These are phyloP conservation scores for Myotis findleyi DNA, from an alignment of 2,797 vertebrate genomes.

Conservation along the genomic window DNA sequence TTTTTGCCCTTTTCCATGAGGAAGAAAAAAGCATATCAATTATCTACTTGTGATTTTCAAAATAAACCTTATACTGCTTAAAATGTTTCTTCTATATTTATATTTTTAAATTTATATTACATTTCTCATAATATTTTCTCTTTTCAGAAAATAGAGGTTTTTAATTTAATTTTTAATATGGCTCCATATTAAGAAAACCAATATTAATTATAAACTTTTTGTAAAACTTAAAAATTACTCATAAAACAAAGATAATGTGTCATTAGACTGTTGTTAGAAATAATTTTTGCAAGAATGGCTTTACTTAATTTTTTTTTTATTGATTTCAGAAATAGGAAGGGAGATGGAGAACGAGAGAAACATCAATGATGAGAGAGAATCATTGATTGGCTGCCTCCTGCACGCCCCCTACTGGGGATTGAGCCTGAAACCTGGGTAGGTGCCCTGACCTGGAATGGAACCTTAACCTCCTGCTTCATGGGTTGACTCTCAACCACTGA, in stretches of 20 bases:
- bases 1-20: neutral
- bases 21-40: neutral
- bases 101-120: neutral
- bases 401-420: accelerated
- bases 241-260: neutral
- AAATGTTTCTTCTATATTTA: neutral
- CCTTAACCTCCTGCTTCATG: too few species aligned
- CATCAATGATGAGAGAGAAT: too few species aligned
- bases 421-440: too few species aligned
- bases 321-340: too few species aligned
- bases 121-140: neutral
- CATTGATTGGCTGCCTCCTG: too few species aligned
- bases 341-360: too few species aligned
- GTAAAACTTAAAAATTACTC: neutral
- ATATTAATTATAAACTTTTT: neutral
- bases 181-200: neutral
- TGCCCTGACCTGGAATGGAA: too few species aligned
- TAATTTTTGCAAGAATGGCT: neutral
- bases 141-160: constrained; percentile 23
- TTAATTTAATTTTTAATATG: neutral
- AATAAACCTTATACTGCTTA: neutral
- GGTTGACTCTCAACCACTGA: too few species aligned
- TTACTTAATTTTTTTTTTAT: neutral
- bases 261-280: neutral
- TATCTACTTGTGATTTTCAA: neutral